Evolutionary conservation across 2,113 vertebrate genomes (phyloP), one percentile per base, ranked within the genome.

Genomic region (Xiphophorus hellerii): DNA sequence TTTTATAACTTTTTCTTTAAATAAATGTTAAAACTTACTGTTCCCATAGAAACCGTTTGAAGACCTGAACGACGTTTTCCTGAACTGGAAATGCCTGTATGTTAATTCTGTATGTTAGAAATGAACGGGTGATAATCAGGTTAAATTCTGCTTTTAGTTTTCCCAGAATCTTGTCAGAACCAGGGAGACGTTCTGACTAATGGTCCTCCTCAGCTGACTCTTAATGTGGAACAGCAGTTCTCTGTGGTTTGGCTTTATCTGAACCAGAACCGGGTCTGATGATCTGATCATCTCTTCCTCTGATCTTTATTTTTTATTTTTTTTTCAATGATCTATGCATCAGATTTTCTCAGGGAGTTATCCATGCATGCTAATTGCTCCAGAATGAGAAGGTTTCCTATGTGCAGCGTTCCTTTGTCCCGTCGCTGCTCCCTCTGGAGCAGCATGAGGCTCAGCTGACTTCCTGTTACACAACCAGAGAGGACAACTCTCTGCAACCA

Each of bases 361-460:
- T n/a, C 61, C 87, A 90, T 82, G 89, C 82, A 28, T 77, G 81
- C 74, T 89, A 84, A 91, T 91, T 74, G 89, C 85, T 80, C 84
- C 87, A 85, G 86, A 62, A 90, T 90, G 87, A 86, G 37, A 84
- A 73, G 76, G 69, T 54, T 76, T 85, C 71, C 71, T 42, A 66
- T 71, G 64, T 74, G 73, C 76, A 68, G 81, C 76, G 15, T 69
- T 30, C 54, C 44, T 73, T 86, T 88, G 79, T 90, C 66, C 71
- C 54, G n/a, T 3, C 20, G 13, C 35, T 25, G 64, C 73, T 28
- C 15, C 33, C 35, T n/a, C 25, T 3, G 7, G 11, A 35, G 1
- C 29, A 35, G 28, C 25, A 7, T 27, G 51, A 67, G 37, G 7
- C 8, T 64, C 62, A 74, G 66, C 76, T 63, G 62, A 76, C 42